Base-by-base conservation (phyloP, 2,113 vertebrate species). In the Cebus imitator region DNA sequence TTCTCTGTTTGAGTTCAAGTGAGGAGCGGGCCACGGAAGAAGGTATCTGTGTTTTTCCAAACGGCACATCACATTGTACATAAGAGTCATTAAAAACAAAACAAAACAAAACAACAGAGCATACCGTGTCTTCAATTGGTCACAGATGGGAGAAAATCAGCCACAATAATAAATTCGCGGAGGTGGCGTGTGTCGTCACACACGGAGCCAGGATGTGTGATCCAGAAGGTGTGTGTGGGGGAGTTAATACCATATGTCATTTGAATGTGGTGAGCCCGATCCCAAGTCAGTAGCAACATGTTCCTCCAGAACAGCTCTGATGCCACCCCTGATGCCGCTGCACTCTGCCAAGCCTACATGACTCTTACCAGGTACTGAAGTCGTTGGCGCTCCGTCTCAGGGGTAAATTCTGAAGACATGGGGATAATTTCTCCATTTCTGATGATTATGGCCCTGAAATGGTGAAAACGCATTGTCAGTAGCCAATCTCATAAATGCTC, bases 341-440 rank as follows among this genome's bases (percentile, higher is more conserved):
- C 4, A 0, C 73, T n/a, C 75, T 84, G 78, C 81, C 68, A 57
- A 68, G 27, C 91, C 50, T 20, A 57, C 14, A 3, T 0, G 72
- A 58, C 72, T 96, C 99, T 99, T 99, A 99, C 99, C 99, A 99
- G 98, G 98, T 99, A 99, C 97, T 99, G 99, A 79, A 99, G 99
- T 78, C 99, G 98, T 97, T 99, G 99, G 45, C 99, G 99, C 95
- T 99, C 99, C 0, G 99, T 99, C 96, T 99, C 99, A 0, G 99
- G 99, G 32, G 99, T 99, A 98, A 99, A 99, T 98, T 99, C 99
- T 50, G 99, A 99, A 82, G 99, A 99, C 99, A 99, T 99, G 86
- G 99, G 99, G 95, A 99, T 98, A 89, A 99, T 99, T 97, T 99
- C 99, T 1, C 99, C 99, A 11, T 99, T 99, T 97, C 99, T 99